Evolutionary conservation across 2,797 vertebrate genomes (phyloP), one percentile per base, ranked within the genome.

Genomic region (Sandelia bainsii): DNA sequence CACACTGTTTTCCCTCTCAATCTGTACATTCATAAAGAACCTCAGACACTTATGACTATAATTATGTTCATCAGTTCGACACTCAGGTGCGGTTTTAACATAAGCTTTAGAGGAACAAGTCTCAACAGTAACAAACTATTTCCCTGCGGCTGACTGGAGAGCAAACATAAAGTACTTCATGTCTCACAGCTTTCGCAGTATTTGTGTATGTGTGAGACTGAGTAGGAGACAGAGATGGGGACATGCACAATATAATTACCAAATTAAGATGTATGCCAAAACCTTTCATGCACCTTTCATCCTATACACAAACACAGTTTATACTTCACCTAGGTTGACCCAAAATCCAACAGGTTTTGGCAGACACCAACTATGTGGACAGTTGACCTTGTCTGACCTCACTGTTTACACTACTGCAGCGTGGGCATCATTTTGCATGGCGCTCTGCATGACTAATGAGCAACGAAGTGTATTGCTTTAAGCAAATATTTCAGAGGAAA

Each of bases 91-190:
- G 77, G 77, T 89, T 91, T 85, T 89, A 89, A 89, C 85, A 89
- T 89, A 91, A 90, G 86, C 90, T 89, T 91, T 87, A 84, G 72
- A 86, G 73, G 84, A 88, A 88, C 93, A 93, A 85, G 93, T 89
- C 87, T 67, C 67, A 56, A 92, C 93, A 90, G 65, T 81, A 51
- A 75, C 62, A 79, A 92, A 90, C 67, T 93, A 94, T 94, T 92
- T 83, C 88, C 91, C 87, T 65, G 19, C 20, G 73, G 89, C 83
- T 3, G 59, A 75, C 29, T 8, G 42, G 16, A 46, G 73, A 79
- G 80, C 79, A 87, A 89, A 88, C 82, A 84, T 65, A 53, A 63
- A 71, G 85, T 53, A 64, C 73, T 69, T 69, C 68, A 74, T 23
- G 62, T 83, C 73, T 56, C 62, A 62, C 52, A 37, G 56, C 54